These are phyloP conservation scores for Sylvilagus floridanus DNA, from an alignment of 2,797 vertebrate species.

Conservation along the genomic window DNA sequence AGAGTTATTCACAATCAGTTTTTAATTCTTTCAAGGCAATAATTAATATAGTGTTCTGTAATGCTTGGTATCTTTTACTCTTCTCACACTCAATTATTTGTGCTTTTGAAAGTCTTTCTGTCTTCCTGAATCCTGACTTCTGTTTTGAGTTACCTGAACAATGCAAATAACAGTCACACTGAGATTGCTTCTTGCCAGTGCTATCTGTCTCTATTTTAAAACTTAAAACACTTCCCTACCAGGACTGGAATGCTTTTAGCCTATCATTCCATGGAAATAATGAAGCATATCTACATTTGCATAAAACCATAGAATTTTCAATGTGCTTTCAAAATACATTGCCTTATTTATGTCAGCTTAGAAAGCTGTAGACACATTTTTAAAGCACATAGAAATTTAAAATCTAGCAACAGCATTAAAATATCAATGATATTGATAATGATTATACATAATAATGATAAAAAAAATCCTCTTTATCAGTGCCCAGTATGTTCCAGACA, in stretches of 20 bases:
- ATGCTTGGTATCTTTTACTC: background rate
- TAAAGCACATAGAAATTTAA: background rate
- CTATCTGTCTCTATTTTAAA: conserved; percentile 58
- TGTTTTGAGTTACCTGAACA: conserved; percentile 50
- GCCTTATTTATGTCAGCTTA: background rate
- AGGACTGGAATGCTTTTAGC: conserved; percentile 35
- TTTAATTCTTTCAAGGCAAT: conserved; percentile 36
- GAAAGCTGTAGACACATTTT: background rate
- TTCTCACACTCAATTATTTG: background rate
- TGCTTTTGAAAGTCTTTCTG: background rate
- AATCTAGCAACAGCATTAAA: background rate
- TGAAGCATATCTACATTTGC: conserved; percentile 45
- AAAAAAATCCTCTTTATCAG: background rate
- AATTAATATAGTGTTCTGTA: background rate
- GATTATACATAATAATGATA: background rate
- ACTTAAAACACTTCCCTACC: background rate
- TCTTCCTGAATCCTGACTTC: conserved; percentile 13
- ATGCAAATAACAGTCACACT: background rate
- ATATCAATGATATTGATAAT: background rate
- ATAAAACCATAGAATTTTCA: conserved; percentile 43
- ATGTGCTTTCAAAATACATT: conserved; percentile 11
- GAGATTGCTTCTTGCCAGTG: conserved; percentile 12
- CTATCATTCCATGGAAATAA: conserved; percentile 24
- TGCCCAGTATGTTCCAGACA: background rate
- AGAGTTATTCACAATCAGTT: background rate